Evolutionary conservation across 2,113 vertebrate genomes (phyloP).

Genomic region (Ptilonorhynchus violaceus): DNA sequence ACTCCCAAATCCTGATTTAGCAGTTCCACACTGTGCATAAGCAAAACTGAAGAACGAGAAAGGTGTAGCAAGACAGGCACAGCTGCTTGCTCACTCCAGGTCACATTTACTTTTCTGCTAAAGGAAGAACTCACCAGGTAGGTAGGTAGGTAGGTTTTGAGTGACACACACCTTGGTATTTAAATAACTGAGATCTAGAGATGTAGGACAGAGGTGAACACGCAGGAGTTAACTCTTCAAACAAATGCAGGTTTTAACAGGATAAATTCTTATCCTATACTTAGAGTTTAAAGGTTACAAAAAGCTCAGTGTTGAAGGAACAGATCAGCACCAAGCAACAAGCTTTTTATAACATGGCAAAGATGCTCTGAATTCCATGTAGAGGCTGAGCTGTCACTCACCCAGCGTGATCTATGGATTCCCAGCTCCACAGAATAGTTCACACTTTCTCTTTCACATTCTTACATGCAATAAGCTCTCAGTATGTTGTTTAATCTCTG

Average conservation of each 20-base stretch:
- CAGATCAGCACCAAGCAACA: background rate
- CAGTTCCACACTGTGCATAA: background rate
- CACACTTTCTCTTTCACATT: background rate
- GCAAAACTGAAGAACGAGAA: background rate
- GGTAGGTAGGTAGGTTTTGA: background rate
- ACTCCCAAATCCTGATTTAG: background rate
- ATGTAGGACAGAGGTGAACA: constrained; percentile 24
- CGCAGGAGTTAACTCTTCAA: background rate
- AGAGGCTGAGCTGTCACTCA: background rate
- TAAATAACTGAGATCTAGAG: constrained; percentile 4
- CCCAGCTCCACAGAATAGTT: background rate
- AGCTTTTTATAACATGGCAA: background rate
- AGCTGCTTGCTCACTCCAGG: background rate
- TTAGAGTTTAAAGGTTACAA: constrained; percentile 29
- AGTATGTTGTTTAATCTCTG: background rate
- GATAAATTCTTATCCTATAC: background rate
- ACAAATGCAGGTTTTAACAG: constrained; percentile 30
- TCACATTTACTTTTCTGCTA: background rate
- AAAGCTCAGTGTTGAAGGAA: background rate
- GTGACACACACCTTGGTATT: constrained; percentile 48
- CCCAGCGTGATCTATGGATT: background rate
- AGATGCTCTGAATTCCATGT: background rate
- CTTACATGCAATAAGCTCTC: background rate
- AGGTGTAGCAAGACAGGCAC: background rate
- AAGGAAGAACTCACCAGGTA: background rate